Evolutionary conservation across 2,113 vertebrate genomes (phyloP), one percentile per base, ranked within the genome.

Genomic region (Lota lota): DNA sequence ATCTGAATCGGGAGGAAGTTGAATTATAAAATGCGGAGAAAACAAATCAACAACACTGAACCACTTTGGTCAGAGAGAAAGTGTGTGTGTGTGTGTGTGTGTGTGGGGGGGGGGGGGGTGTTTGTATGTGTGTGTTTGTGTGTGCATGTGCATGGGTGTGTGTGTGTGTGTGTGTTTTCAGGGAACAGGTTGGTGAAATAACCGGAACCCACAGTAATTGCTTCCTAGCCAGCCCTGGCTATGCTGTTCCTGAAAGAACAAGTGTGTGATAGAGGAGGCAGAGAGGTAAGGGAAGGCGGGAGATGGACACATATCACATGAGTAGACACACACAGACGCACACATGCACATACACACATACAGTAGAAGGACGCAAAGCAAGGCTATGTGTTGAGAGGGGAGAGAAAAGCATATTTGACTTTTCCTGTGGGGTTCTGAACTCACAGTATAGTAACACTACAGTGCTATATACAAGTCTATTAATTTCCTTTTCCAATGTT

Each of bases 1-100:
- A 79, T 82, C 74, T 79, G 72, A 76, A 83, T 88, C 75, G 67
- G 63, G 70, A 84, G 80, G 79, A 84, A 85, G 81, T 72, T 64
- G 76, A 81, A 79, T 74, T 84, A 76, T 85, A 85, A 87, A 87
- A 87, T 81, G 78, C 80, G 80, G 53, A 56, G 71, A 81, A 81
- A 85, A 87, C 81, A 83, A 88, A 88, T 86, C 84, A 87, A 84
- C 84, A 86, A 78, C 76, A 75, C 54, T 67, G 75, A 77, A 84
- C 77, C 72, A 82, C 79, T 77, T 67, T 79, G 63, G 24, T 18
- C 36, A 56, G 1, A 15, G 61, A 69, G 68, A 59, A 33, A 54
- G 56, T 76, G 15, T 61, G 50, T 70, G 24, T 70, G 20, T 72
- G 59, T 61, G 63, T 67, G 28, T 64, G 54, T 66, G 56, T 15